Evolutionary conservation across 2,888 invertebrate species (phyloP), one percentile per base, ranked within the genome.

Genomic region (Idaea biselata): DNA sequence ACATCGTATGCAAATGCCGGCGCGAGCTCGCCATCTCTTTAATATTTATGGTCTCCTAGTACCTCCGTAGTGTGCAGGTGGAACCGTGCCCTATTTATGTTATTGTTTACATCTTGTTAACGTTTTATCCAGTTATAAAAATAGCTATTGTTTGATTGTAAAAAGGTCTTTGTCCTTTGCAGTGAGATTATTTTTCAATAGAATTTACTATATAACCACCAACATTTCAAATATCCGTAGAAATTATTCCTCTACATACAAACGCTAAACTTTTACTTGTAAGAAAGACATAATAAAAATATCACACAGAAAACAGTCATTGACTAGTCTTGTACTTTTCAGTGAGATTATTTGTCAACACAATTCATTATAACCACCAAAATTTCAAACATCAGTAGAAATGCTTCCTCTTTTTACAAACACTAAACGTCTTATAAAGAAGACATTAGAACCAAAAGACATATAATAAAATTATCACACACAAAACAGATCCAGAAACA

Each of bases 1-100:
- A 88, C 88, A 87, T 83, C 83, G 83, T 85, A 89, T 88, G 89
- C 83, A 88, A 88, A 89, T 84, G 83, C 72, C 80, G 78, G 82
- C 67, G 79, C 82, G 82, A 82, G 86, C 79, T 77, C 78, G 81
- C 83, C 82, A 80, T 84, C 87, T 89, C 84, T 80, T 87, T 81
- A 84, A 86, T 89, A 89, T 88, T 88, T 88, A 89, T 88, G 77
- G 72, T 73, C 69, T 68, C 85, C 82, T 85, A 73, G 88, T 87
- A 86, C 82, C 77, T 79, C 76, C 72, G 69, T 75, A 64, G 65
- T 75, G 77, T 82, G 66, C 89, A 88, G 88, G 88, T 88, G 88
- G 82, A 78, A 58, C 61, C 74, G 66, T 72, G 70, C 71, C 77
- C 78, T 81, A 76, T 81, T 80, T 80, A 73, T 78, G 73, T 80